Evolutionary conservation across 2,888 invertebrate genomes (phyloP).

Genomic region (Hyposoter didymator): DNA sequence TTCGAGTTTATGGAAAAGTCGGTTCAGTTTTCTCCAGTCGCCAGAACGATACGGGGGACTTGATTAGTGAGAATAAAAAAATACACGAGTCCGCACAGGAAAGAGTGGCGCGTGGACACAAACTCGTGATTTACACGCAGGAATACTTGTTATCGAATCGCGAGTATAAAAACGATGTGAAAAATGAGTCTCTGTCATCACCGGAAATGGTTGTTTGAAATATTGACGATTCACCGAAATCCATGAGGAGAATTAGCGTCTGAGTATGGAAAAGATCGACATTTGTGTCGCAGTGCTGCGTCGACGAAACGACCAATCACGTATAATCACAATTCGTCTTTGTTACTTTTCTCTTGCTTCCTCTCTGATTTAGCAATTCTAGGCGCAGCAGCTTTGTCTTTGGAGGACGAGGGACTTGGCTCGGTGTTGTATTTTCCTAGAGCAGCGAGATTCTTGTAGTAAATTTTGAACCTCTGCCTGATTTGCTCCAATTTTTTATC

Average conservation of each 20-base stretch:
- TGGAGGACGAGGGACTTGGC: not conserved
- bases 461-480: conserved; percentile 68
- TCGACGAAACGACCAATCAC: conserved; percentile 36
- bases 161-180: conserved; percentile 1
- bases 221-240: not conserved
- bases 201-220: not conserved
- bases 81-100: not conserved
- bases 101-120: not conserved
- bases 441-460: conserved; percentile 68
- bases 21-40: too few species aligned
- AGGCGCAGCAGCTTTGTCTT: not conserved
- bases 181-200: not conserved
- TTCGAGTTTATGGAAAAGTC: too few species aligned
- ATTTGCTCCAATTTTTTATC: conserved; percentile 70
- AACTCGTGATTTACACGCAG: not conserved
- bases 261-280: conserved; percentile 5
- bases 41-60: too few species aligned
- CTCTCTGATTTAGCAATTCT: not conserved
- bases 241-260: not conserved
- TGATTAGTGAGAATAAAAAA: conserved; percentile 11
- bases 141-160: not conserved
- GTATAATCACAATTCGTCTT: conserved; percentile 79
- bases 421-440: conserved; percentile 46
- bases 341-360: conserved; percentile 53
- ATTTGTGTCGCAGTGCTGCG: not conserved